A percentile compares a stretch with the other conserved stretches of the same genome.
phyloP scores from a whole-genome alignment of 1,140 invertebrate genomes.

The Goniozus legneri region DNA sequence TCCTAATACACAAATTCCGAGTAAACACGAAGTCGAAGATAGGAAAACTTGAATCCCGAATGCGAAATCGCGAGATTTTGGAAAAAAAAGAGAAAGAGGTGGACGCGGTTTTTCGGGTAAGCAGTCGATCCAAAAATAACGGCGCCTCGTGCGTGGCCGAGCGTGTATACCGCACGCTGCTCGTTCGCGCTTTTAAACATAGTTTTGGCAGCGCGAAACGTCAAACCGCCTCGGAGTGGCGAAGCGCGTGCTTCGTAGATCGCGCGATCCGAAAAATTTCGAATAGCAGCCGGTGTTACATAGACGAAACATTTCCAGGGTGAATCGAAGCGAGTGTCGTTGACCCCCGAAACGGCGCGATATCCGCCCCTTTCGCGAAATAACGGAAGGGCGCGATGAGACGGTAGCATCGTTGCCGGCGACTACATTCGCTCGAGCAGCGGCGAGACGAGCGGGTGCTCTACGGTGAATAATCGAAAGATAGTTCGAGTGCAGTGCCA shows the following conservation, averaged over 20 bases:
- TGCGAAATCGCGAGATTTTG: neutral
- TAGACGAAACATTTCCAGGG: no score
- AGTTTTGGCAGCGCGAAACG: slow-evolving; percentile 53
- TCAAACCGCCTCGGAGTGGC: slow-evolving; percentile 48
- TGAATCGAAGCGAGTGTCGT: neutral
- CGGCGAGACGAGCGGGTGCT: slow-evolving; percentile 14
- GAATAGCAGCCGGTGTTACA: no score
- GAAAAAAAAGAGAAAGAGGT: slow-evolving; percentile 20
- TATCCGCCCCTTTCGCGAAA: neutral
- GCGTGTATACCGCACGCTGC: no score
- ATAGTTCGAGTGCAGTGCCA: no score
- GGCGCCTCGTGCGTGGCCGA: slow-evolving; percentile 41
- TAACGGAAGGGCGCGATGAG: no score
- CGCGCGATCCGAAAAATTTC: slow-evolving; percentile 16
- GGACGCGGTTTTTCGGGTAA: slow-evolving; percentile 43
- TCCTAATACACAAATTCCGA: no score
- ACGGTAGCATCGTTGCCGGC: slow-evolving; percentile 3
- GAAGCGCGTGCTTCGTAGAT: slow-evolving; percentile 38
- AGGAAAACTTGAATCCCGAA: no score
- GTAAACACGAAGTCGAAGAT: no score
- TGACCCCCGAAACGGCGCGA: neutral
- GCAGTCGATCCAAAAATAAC: slow-evolving; percentile 45
- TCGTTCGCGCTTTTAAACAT: slow-evolving; percentile 49
- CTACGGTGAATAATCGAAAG: no score
- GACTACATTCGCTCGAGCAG: slow-evolving; percentile 1